phyloP scores from a whole-genome alignment of 1,140 invertebrate species.

The Bombus turneri region DNA sequence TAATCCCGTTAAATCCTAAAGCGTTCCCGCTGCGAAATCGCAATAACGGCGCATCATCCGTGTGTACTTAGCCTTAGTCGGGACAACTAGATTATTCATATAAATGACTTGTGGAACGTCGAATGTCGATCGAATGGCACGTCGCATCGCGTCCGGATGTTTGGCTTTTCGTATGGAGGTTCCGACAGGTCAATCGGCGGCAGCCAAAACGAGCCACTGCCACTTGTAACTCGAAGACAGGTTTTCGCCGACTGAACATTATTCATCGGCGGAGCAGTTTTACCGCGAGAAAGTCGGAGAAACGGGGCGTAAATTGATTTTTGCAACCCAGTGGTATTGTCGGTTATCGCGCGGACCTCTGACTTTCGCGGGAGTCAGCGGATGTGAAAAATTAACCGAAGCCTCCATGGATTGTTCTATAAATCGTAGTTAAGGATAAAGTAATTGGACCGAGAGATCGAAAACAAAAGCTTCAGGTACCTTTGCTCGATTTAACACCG shows the following conservation, averaged over 20 bases:
- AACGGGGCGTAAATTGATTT: slow-evolving; percentile 30
- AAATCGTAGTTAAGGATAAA: background rate
- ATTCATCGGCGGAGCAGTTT: background rate
- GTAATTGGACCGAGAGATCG: background rate
- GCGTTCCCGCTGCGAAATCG: too few relatives aligned
- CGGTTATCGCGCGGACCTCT: background rate
- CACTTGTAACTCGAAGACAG: background rate
- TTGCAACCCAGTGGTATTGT: background rate
- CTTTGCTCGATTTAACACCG: too few relatives aligned
- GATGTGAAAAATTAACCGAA: background rate
- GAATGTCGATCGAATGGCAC: background rate
- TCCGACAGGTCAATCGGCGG: slow-evolving; percentile 6
- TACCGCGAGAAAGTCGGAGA: background rate
- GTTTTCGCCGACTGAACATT: background rate
- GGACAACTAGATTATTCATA: too few relatives aligned
- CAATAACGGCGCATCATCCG: too few relatives aligned
- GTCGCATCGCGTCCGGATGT: background rate
- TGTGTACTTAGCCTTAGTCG: too few relatives aligned
- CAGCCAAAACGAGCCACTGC: background rate
- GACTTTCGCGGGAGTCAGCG: background rate
- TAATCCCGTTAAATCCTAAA: too few relatives aligned
- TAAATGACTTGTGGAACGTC: background rate
- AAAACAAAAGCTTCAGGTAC: background rate
- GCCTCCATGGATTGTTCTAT: too few relatives aligned
- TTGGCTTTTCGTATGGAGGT: too few relatives aligned